phyloP scores from a whole-genome alignment of 2,888 invertebrate genomes.

The Sthenelais limicola region DNA sequence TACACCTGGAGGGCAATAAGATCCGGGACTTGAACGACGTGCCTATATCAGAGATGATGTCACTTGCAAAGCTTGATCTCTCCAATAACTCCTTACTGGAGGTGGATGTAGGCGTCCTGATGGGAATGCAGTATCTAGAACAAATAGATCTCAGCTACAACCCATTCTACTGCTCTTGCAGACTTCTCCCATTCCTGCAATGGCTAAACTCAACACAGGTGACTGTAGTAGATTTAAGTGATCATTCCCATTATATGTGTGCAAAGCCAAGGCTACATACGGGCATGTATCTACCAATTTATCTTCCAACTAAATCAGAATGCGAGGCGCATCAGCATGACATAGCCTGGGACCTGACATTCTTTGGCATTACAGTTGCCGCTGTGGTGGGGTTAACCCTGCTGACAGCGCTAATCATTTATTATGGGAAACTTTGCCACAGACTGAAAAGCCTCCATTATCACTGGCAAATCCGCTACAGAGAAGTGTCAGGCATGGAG shows the following conservation, averaged over 20 bases:
- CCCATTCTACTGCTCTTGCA: constrained; percentile 52
- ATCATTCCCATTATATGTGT: constrained; percentile 47
- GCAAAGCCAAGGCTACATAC: constrained; percentile 42
- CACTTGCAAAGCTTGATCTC: constrained; percentile 50
- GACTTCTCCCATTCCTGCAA: constrained; percentile 48
- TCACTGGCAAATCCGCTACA: constrained; percentile 53
- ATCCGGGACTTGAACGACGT: constrained; percentile 45
- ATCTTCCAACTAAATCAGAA: constrained; percentile 32
- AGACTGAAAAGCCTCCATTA: constrained; percentile 51
- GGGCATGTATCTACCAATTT: constrained; percentile 44
- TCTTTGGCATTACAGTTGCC: constrained; percentile 30
- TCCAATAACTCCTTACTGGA: constrained; percentile 47
- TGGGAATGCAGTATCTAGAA: constrained; percentile 50
- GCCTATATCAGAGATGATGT: constrained; percentile 40
- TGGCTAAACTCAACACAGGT: constrained; percentile 53
- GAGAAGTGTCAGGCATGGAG: constrained; percentile 54
- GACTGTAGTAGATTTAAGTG: constrained; percentile 41
- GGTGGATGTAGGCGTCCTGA: constrained; percentile 46
- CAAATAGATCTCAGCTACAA: constrained; percentile 51
- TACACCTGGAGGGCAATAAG: constrained; percentile 48
- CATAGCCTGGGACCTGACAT: constrained; percentile 39
- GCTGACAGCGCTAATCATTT: constrained; percentile 42
- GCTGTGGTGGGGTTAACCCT: constrained; percentile 33
- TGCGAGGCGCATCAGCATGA: constrained; percentile 39
- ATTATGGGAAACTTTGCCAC: constrained; percentile 50